phyloP scores from a whole-genome alignment of 2,113 vertebrate genomes.

The Triplophysa tibetana region DNA sequence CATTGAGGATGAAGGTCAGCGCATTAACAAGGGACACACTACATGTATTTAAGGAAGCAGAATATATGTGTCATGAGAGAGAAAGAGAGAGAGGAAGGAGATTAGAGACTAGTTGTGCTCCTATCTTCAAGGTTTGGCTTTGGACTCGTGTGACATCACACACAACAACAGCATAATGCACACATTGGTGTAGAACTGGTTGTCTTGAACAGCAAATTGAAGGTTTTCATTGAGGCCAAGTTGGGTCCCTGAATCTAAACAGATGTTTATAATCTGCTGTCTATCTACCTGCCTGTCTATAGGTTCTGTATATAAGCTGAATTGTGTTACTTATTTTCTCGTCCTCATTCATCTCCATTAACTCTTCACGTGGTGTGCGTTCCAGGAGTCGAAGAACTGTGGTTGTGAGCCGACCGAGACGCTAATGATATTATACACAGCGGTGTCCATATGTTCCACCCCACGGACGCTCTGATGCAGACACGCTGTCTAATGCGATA shows the following conservation, averaged over 20 bases:
- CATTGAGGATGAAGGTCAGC: conserved; percentile 30
- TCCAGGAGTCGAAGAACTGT: neutral
- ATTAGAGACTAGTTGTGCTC: conserved; percentile 37
- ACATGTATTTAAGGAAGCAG: neutral
- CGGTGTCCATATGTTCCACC: conserved; percentile 31
- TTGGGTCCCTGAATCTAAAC: neutral
- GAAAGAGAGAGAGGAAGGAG: conserved; percentile 24
- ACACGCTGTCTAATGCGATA: conserved; percentile 21
- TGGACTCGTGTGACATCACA: conserved; percentile 27
- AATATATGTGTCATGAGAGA: conserved; percentile 7
- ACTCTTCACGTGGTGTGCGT: neutral
- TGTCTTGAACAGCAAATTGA: neutral
- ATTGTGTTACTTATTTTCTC: neutral
- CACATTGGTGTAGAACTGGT: neutral
- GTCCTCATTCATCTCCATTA: conserved; percentile 14
- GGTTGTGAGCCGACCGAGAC: conserved; percentile 1
- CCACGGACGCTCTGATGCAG: conserved; percentile 18
- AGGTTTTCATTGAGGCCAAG: conserved; percentile 13
- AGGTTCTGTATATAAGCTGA: neutral
- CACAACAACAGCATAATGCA: conserved; percentile 19
- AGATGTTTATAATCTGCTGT: neutral
- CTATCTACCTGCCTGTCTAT: neutral
- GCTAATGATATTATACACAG: conserved; percentile 36
- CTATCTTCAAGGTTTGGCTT: conserved; percentile 31
- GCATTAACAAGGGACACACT: neutral